Evolutionary conservation across 2,113 vertebrate species (phyloP).

Genomic region (Prunella fulvescens): DNA sequence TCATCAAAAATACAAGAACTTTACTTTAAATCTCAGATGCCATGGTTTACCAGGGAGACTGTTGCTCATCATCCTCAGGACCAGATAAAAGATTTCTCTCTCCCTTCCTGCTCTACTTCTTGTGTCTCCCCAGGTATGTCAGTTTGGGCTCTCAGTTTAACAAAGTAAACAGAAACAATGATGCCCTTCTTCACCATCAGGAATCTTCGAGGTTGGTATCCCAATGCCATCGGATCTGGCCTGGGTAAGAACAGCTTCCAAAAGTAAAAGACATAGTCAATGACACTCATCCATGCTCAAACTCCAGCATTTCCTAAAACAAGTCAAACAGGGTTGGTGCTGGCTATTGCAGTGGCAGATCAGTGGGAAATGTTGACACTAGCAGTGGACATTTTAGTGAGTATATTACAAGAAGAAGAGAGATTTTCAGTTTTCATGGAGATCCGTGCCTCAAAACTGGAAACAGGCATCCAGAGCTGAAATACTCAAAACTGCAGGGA

Average conservation of each 20-base stretch:
- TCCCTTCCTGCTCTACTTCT: background rate
- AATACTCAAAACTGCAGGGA: background rate
- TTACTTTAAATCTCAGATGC: background rate
- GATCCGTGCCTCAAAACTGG: background rate
- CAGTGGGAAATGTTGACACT: background rate
- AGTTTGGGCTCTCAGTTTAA: background rate
- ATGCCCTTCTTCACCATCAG: fast-evolving
- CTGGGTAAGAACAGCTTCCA: background rate
- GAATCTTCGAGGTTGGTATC: background rate
- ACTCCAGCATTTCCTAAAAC: background rate
- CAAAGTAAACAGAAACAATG: background rate
- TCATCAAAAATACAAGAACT: background rate
- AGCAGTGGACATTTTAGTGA: background rate
- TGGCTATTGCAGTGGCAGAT: background rate
- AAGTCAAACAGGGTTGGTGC: background rate
- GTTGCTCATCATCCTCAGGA: background rate
- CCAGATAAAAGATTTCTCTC: background rate
- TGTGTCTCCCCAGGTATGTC: background rate
- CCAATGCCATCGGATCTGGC: background rate
- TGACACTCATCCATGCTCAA: background rate
- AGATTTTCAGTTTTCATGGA: background rate
- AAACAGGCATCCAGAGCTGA: background rate
- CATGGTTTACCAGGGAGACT: background rate
- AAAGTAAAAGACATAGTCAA: background rate
- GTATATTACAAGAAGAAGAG: background rate